phyloP scores from a whole-genome alignment of 1,140 invertebrate genomes.

The Solenopsis invicta region DNA sequence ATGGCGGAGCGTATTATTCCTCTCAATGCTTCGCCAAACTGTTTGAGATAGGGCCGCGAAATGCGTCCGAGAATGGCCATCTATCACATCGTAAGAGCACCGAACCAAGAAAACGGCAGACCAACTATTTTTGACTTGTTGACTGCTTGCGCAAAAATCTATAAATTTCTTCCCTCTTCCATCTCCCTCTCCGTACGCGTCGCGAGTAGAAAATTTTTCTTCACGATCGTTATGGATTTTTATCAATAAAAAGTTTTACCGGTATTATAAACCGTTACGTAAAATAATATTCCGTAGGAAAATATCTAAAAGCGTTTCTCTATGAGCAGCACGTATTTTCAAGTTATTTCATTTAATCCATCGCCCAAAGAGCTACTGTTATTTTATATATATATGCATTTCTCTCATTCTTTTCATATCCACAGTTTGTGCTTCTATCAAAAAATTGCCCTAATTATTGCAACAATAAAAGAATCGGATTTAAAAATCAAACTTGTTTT shows the following conservation, averaged over 20 bases:
- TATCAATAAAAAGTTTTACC: constrained; percentile 27
- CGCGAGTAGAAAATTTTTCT: constrained; percentile 25
- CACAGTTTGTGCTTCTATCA: constrained; percentile 22
- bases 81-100: constrained; percentile 44
- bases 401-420: constrained; percentile 22
- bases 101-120: constrained; percentile 23
- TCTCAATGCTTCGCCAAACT: constrained; percentile 34
- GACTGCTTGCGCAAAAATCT: constrained; percentile 47
- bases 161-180: constrained; percentile 17
- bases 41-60: constrained; percentile 33
- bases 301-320: constrained; percentile 24
- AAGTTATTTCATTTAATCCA: constrained; percentile 46
- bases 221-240: constrained; percentile 25
- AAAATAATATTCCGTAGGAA: constrained; percentile 43
- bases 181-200: background rate
- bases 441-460: constrained; percentile 29
- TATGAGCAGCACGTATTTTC: constrained; percentile 21
- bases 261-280: constrained; percentile 8
- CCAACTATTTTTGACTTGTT: constrained; percentile 74
- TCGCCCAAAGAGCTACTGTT: constrained; percentile 7
- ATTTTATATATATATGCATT: constrained; percentile 20
- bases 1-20: constrained; percentile 40
- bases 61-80: constrained; percentile 59
- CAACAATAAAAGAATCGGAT: background rate
- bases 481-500: background rate